Evolutionary conservation across 2,797 vertebrate species (phyloP), one percentile per base, ranked within the genome.

Genomic region (Microctenopoma lineatum): DNA sequence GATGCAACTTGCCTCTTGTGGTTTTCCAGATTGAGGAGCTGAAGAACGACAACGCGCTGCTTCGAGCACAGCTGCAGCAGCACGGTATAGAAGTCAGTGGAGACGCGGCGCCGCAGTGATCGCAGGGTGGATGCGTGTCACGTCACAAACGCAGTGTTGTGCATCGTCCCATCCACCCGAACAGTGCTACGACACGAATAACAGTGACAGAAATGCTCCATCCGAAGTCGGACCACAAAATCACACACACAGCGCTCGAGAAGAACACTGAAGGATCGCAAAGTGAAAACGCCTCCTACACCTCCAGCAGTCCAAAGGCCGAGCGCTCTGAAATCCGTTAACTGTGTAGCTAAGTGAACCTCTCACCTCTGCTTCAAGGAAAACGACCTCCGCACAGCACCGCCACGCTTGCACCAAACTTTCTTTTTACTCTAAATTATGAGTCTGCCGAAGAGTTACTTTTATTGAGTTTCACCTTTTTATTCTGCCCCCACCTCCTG

Each of bases 31-130:
- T 97, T 0, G 96, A 97, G 73, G 96, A 97, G 60, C 91, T 97
- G 77, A 97, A 98, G 90, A 97, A 96, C 0, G 96, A 97, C 77
- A 97, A 97, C 0, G 95, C 96, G 7, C 91, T 97, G 75, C 95
- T 98, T 32, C 92, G 96, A 50, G 95, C 95, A 1, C 96, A 98
- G 91, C 92, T 98, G 42, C 96, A 97, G 90, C 96, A 97, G 87
- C 96, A 96, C 50, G 96, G 95, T 73, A 91, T 98, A 34, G 96
- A 97, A 84, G 66, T 95, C 51, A 95, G 94, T 44, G 95, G 95
- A n/a, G 95, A 96, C 27, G 70, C 92, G 0, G 70, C 93, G 0
- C 87, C 96, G 4, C 96, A 96, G 91, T 97, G 93, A 95, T 51
- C 7, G 54, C 57, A n/a, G 70, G 67, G 63, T 2, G 60, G 66